Base-by-base conservation (phyloP, 2,797 vertebrate genomes). In the Hydrocynus forskahlii region DNA sequence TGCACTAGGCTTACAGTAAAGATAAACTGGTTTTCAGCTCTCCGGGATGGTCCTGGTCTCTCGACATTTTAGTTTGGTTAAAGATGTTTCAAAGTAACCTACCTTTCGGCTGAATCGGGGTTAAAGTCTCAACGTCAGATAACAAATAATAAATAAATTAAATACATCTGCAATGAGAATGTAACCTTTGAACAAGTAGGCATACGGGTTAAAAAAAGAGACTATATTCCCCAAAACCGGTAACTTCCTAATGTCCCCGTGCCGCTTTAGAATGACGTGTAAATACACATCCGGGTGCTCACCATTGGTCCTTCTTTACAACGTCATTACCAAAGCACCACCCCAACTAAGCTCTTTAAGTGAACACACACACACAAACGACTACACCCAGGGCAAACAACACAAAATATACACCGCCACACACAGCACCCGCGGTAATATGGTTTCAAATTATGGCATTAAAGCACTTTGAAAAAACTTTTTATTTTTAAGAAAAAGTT, bases 251-350 rank as follows among this genome's bases (percentile, higher is more conserved):
- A 92, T 92, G 93, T 89, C 88, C 80, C 88, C 83, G 66, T 75
- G 54, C 87, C 87, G 73, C 23, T 21, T 77, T 88, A 89, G 78
- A 89, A 79, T 92, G 94, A 94, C 94, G 94, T 95, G 93, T 92
- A 93, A 91, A 91, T 92, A 87, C 73, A 88, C 64, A 76, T 80
- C 79, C 55, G 14, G 59, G 4, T 63, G 35, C 54, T 16, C 83
- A 35, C 88, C 54, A 94, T 93, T 93, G 93, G 92, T 21, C 89
- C 17, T 16, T 0, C 43, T 25, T 1, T 57, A 7, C 1, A 0
- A 90, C 90, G 91, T 88, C 1, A 16, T 0, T n/a, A 10, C 10
- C 16, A 21, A 67, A 73, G 78, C 25, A 16, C 38, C 0, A 2
- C 14, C 67, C 67, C 66, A 35, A n/a, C 29, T 29, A 3, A 29